These are phyloP conservation scores for Dicycla oo DNA, from an alignment of 2,888 invertebrate species.

Conservation along the genomic window DNA sequence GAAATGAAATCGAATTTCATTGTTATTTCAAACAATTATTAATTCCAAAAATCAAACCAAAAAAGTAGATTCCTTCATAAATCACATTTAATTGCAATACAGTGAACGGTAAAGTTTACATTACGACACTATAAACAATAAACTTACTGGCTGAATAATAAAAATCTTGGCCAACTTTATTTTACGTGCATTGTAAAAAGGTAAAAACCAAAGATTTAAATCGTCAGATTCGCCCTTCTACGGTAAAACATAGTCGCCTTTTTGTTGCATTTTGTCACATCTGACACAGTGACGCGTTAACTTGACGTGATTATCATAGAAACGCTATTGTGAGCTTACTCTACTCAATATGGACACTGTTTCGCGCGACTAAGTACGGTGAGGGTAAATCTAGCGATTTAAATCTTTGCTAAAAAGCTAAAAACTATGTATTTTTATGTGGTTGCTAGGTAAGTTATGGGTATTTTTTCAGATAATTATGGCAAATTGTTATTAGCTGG, in stretches of 20 bases:
- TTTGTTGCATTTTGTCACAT: not conserved
- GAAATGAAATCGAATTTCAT: too few species aligned
- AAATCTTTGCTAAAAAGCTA: constrained; percentile 33
- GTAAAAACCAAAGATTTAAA: constrained; percentile 16
- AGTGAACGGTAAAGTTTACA: constrained; percentile 47
- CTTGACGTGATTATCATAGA: not conserved
- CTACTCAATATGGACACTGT: not conserved
- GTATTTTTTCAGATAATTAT: constrained; percentile 42
- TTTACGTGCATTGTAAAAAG: constrained; percentile 45
- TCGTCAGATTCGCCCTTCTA: not conserved
- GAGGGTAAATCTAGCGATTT: not conserved
- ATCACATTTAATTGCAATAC: constrained; percentile 50
- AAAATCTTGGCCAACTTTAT: constrained; percentile 51
- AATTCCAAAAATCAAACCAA: not conserved
- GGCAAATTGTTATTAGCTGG: constrained; percentile 34
- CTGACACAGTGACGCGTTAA: not conserved
- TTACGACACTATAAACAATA: constrained; percentile 52
- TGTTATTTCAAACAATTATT: not conserved
- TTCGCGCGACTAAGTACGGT: not conserved
- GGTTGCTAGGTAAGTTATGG: not conserved
- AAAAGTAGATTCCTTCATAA: constrained; percentile 37
- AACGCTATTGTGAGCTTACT: not conserved
- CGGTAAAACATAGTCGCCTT: not conserved
- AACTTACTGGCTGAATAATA: constrained; percentile 46
- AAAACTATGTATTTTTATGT: constrained; percentile 50